A percentile compares a stretch with the other conserved stretches of the same genome.
Conservation (phyloP, 2,797 vertebrate genomes). For the Acropternis orthonyx region DNA sequence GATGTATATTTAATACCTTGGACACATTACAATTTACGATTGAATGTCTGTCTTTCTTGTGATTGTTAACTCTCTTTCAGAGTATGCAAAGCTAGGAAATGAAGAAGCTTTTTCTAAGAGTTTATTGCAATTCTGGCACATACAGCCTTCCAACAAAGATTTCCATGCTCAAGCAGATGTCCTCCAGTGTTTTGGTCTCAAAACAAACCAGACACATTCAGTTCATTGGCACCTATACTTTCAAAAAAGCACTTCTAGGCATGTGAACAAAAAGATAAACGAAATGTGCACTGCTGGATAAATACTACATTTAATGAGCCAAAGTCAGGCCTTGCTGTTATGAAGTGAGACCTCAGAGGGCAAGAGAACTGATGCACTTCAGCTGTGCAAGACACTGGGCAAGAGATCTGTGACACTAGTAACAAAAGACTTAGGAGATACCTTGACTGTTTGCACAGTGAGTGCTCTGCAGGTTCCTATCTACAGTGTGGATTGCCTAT, state of each 20-base stretch:
- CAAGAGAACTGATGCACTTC: neutral
- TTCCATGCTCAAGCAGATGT: neutral
- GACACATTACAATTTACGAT: neutral
- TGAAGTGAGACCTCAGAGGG: neutral
- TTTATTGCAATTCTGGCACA: neutral
- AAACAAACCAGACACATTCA: neutral
- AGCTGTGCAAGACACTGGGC: neutral
- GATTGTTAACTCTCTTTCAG: neutral
- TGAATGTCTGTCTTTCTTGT: neutral
- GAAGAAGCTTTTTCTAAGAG: neutral
- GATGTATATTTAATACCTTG: neutral
- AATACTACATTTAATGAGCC: neutral
- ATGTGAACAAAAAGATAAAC: neutral
- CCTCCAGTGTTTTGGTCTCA: neutral
- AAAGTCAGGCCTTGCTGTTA: neutral
- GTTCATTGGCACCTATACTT: neutral
- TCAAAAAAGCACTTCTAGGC: neutral
- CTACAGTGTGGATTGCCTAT: neutral
- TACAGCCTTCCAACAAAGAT: neutral
- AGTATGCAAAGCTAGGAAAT: neutral
- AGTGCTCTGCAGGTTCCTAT: neutral
- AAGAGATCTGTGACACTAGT: neutral
- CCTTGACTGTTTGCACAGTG: neutral
- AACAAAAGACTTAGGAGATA: neutral
- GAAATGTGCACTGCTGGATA: neutral